These are phyloP conservation scores for Solenodon paradoxus DNA, from an alignment of 2,113 vertebrate species.

Conservation along the genomic window DNA sequence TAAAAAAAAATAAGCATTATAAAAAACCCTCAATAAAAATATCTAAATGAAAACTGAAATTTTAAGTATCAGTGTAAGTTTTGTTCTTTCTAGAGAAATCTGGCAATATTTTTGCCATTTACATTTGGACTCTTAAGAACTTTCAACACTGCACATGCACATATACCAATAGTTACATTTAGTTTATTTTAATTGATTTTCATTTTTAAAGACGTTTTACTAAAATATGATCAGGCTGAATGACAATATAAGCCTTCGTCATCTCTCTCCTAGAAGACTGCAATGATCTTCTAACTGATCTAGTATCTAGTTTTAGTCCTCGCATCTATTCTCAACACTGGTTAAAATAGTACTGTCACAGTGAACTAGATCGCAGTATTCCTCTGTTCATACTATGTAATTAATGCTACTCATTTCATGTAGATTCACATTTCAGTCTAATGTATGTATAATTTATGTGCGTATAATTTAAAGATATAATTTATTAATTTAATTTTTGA, in stretches of 20 bases:
- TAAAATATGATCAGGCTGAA: not conserved
- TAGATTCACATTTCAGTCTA: not conserved
- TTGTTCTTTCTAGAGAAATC: not conserved
- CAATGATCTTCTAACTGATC: not conserved
- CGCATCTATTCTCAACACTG: not conserved
- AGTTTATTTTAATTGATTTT: not conserved
- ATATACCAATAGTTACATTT: not conserved
- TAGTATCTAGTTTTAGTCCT: not conserved
- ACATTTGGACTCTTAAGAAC: not conserved
- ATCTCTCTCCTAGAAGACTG: not conserved
- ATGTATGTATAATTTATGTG: not conserved
- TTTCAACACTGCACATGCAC: not conserved
- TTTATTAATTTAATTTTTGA: not conserved
- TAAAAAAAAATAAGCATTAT: not conserved
- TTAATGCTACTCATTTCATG: not conserved
- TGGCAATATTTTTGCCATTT: not conserved
- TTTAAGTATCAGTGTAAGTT: not conserved
- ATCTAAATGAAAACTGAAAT: not conserved
- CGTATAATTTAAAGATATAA: not conserved
- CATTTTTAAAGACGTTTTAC: not conserved
- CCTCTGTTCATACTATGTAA: not conserved
- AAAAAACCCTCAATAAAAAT: not conserved
- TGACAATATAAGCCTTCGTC: not conserved
- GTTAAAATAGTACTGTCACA: not conserved
- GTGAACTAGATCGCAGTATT: not conserved